Base-by-base conservation (phyloP, 2,888 invertebrate genomes). In the Cheilosia variabilis region DNA sequence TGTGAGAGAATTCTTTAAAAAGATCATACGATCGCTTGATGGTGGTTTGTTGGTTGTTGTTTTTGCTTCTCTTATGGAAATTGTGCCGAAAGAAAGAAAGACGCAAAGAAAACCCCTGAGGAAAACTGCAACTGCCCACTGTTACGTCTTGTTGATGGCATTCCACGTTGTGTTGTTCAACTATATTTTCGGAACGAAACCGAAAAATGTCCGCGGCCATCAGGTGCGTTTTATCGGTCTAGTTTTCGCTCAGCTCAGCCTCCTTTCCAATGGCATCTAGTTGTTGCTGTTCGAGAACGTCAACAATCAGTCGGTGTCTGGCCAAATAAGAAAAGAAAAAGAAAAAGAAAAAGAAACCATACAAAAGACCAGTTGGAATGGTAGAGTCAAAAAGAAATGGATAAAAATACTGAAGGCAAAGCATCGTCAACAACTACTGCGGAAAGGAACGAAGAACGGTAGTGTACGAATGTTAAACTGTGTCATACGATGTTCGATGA, bases 11-110 rank as follows among this genome's bases (percentile, higher is more conserved):
- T 80, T 60, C 60, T 45, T 63, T 31, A 34, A 45, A 75, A 76
- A 71, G 84, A 84, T 84, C 84, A 80, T 84, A 84, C 80, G 84
- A 84, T 84, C 75, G 84, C 53, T 80, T 47, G 24, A 17, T 75
- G 37, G 45, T 63, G 37, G 66, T 55, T 79, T 63, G 77, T 72
- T 66, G 60, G 57, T 69, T 83, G 66, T 66, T 58, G 43, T 45
- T 60, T 52, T 77, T 45, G 10, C 47, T 65, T 81, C 66, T 22
- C 41, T 58, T 13, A 24, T 62, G 52, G 43, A 43, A 37, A 37
- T 60, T 41, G 43, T 69, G 52, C 43, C 47, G 15, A 50, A 73
- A 75, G 76, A 69, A 50, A 37, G 34, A 47, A 63, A 34, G 3
- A 37, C 50, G 45, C 19, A 47, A 63, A 34, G 4, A 37, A 62